Percentiles rank a stretch among this genome's conserved stretches.
phyloP scores from a whole-genome alignment of 2,888 invertebrate genomes.

The Troides oblongomaculatus region DNA sequence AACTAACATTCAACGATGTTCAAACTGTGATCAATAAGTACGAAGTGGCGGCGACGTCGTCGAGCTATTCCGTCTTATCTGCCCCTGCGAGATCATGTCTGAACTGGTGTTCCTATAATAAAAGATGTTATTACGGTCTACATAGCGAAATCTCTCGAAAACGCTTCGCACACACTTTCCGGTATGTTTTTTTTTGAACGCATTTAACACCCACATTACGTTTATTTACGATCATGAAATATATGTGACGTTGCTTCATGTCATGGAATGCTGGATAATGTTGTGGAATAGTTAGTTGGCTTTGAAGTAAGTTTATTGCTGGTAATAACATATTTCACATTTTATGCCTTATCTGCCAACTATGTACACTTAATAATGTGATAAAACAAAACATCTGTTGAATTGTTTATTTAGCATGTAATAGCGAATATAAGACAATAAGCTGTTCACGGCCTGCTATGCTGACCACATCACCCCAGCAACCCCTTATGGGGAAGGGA shows the following conservation, averaged over 20 bases:
- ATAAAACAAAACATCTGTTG: background rate
- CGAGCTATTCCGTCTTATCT: constrained; percentile 12
- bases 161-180: constrained; percentile 9
- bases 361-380: background rate
- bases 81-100: constrained; percentile 9
- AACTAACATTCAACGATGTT: background rate
- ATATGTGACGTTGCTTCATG: constrained; percentile 7
- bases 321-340: constrained; percentile 3
- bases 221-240: constrained; percentile 18
- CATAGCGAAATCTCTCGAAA: constrained; percentile 6
- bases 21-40: background rate
- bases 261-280: constrained; percentile 10
- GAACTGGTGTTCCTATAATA: constrained; percentile 17
- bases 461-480: too few relatives aligned
- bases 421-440: too few relatives aligned
- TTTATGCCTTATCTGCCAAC: constrained; percentile 2
- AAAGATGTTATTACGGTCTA: constrained; percentile 11
- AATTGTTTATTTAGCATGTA: background rate
- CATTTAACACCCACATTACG: constrained; percentile 17
- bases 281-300: constrained; percentile 1
- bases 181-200: background rate
- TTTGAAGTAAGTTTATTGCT: constrained; percentile 20
- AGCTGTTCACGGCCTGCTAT: too few relatives aligned
- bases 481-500: too few relatives aligned
- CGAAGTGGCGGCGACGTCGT: background rate